Conservation (phyloP, 2,888 invertebrate species). For the Criorhina ranunculi region DNA sequence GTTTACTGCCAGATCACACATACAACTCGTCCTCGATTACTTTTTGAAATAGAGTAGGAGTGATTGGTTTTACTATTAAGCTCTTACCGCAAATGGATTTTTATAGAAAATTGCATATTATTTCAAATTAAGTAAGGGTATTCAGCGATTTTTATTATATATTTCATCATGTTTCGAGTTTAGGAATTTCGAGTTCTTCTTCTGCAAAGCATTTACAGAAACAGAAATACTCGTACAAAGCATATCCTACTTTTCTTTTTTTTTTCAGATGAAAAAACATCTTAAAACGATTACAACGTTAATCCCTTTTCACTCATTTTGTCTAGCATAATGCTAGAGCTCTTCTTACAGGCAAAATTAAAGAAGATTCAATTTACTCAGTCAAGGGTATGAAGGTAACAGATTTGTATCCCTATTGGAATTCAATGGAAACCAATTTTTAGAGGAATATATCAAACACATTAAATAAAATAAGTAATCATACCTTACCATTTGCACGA, state of each 20-base stretch:
- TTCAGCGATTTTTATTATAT: background rate
- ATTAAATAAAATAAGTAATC: background rate
- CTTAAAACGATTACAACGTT: constrained; percentile 35
- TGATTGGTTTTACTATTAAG: no score
- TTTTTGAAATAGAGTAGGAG: no score
- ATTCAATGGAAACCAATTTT: background rate
- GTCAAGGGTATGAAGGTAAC: constrained; percentile 9
- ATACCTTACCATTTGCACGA: no score
- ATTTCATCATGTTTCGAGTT: background rate
- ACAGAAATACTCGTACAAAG: background rate
- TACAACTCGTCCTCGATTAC: no score
- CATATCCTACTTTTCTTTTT: constrained; percentile 26
- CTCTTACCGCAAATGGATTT: no score
- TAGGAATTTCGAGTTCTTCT: background rate
- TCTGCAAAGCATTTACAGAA: background rate
- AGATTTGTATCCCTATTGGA: background rate
- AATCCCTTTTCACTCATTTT: constrained; percentile 30
- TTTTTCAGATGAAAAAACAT: constrained; percentile 31
- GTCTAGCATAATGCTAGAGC: background rate
- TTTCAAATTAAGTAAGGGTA: constrained; percentile 16
- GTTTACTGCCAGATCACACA: no score
- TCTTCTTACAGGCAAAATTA: background rate
- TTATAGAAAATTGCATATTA: no score
- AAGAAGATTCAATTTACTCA: constrained; percentile 3
- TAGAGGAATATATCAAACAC: no score